Evolutionary conservation across 2,888 invertebrate genomes (phyloP).

Genomic region (Thyatira batis): DNA sequence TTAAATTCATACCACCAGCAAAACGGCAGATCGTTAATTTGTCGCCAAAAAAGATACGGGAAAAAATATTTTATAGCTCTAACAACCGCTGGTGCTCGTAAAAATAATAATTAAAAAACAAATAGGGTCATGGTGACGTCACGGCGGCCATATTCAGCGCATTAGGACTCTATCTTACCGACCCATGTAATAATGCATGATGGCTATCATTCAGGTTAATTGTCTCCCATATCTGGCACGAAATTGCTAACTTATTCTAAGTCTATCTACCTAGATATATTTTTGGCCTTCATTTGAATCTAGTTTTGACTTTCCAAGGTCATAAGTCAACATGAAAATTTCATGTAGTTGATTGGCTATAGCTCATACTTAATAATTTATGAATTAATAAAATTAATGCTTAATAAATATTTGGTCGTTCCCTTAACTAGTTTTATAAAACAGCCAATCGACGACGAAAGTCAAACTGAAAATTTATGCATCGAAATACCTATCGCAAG

Average conservation of each 20-base stretch:
- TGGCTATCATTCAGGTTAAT: constrained; percentile 37
- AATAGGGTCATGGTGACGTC: constrained; percentile 23
- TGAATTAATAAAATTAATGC: too few relatives aligned
- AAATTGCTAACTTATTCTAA: constrained; percentile 27
- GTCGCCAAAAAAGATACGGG: constrained; percentile 17
- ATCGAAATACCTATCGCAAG: too few relatives aligned
- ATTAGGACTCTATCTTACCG: constrained; percentile 1
- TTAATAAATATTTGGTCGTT: too few relatives aligned
- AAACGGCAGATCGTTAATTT: constrained; percentile 1
- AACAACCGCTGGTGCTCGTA: constrained; percentile 24
- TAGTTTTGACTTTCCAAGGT: not conserved
- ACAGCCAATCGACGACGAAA: too few relatives aligned
- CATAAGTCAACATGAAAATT: not conserved
- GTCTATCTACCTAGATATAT: not conserved
- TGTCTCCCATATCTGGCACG: constrained; percentile 25
- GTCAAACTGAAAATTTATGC: too few relatives aligned
- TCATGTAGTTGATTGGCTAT: too few relatives aligned
- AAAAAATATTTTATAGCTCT: constrained; percentile 17
- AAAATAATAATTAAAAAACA: constrained; percentile 30
- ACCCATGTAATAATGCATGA: constrained; percentile 18
- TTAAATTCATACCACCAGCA: not conserved
- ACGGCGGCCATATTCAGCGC: constrained; percentile 6
- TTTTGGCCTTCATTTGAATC: not conserved
- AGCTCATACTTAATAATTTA: too few relatives aligned
- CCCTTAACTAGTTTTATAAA: too few relatives aligned